Conservation (phyloP, 2,797 vertebrate species). For the Brotula barbata region DNA sequence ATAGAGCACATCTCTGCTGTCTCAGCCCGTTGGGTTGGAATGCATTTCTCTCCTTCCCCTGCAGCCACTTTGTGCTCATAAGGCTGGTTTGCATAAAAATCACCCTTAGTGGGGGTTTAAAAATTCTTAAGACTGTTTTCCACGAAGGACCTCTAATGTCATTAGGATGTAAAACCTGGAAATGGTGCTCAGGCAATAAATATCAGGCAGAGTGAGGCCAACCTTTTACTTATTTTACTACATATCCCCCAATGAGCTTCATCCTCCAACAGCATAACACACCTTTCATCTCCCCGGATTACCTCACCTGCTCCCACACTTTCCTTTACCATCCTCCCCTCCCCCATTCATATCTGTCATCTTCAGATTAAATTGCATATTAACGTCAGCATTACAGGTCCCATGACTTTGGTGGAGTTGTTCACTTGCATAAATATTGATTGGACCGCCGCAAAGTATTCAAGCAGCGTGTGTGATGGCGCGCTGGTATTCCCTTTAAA, state of each 20-base stretch:
- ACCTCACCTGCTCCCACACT: constrained; percentile 19
- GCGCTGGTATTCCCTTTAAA: constrained; percentile 34
- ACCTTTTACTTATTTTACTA: constrained; percentile 17
- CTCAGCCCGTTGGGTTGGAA: constrained; percentile 14
- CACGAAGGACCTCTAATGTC: constrained; percentile 3
- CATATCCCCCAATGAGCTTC: constrained; percentile 39
- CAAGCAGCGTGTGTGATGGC: constrained; percentile 44
- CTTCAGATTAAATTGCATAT: constrained; percentile 44
- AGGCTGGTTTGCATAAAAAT: constrained; percentile 34
- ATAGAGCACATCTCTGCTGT: constrained; percentile 51
- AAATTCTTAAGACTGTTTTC: constrained; percentile 10
- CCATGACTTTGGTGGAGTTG: constrained; percentile 38
- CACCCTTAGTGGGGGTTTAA: constrained; percentile 23
- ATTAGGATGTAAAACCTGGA: constrained; percentile 21
- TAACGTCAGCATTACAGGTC: constrained; percentile 43
- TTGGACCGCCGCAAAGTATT: constrained; percentile 34
- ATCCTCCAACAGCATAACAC: constrained; percentile 36
- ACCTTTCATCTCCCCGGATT: constrained; percentile 24
- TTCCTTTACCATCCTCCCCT: constrained; percentile 11
- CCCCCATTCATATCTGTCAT: constrained; percentile 38
- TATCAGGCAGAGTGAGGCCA: constrained; percentile 15
- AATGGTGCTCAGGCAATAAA: constrained; percentile 25
- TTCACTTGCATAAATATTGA: constrained; percentile 61
- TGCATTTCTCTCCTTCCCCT: constrained; percentile 16
- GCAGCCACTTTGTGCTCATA: constrained; percentile 20